phyloP scores from a whole-genome alignment of 92 coral and sea anemone species.

The Pocillopora grandis region DNA sequence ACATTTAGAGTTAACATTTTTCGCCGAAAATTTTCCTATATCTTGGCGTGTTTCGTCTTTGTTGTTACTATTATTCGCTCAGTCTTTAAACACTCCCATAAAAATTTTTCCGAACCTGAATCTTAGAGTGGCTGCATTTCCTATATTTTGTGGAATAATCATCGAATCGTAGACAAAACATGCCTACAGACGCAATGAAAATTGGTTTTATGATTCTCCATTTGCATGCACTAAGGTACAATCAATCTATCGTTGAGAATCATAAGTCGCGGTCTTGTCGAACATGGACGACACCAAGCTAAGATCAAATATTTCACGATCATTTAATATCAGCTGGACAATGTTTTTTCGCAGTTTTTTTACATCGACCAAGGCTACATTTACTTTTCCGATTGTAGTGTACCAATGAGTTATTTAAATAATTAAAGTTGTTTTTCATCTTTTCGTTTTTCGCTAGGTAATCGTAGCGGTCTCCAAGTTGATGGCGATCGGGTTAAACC shows the following conservation, averaged over 20 bases:
- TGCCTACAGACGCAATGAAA: not conserved
- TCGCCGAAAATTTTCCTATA: not conserved
- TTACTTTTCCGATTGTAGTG: too few species aligned
- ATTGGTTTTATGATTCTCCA: not conserved
- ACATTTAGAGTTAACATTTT: not conserved
- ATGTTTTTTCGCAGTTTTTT: too few species aligned
- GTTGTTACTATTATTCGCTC: not conserved
- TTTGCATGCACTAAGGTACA: not conserved
- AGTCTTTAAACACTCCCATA: too few species aligned
- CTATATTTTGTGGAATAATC: not conserved
- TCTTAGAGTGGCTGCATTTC: not conserved
- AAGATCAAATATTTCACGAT: too few species aligned
- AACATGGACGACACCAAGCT: not conserved
- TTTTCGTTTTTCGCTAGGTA: slow-evolving; percentile 54
- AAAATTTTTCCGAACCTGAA: not conserved
- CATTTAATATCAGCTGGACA: too few species aligned
- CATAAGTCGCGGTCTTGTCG: not conserved
- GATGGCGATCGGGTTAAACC: slow-evolving; percentile 90
- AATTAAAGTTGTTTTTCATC: not conserved
- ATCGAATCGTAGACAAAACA: not conserved
- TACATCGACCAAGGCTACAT: too few species aligned
- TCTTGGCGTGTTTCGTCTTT: not conserved
- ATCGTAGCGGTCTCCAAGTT: slow-evolving; percentile 97
- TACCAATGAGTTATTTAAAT: not conserved
- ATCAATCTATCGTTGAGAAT: not conserved